Evolutionary conservation across 2,113 vertebrate species (phyloP).

Genomic region (Malurus cyaneus): DNA sequence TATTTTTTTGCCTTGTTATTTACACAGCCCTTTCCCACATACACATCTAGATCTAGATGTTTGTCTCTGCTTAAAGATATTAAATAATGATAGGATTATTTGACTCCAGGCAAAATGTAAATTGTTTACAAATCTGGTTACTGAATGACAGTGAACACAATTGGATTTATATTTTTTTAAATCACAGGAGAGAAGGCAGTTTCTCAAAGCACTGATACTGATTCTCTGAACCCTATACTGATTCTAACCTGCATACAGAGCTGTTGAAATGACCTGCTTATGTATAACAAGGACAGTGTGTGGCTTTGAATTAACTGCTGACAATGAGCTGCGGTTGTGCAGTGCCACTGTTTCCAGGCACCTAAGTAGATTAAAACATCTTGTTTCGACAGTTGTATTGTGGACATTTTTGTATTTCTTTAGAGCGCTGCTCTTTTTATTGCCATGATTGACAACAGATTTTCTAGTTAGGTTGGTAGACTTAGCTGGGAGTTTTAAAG

Average conservation of each 20-base stretch:
- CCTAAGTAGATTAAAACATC: neutral
- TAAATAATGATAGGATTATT: constrained; percentile 5
- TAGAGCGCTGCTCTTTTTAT: neutral
- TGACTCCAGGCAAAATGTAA: constrained; percentile 11
- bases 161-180: neutral
- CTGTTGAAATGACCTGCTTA: neutral
- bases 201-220: neutral
- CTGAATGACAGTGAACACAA: neutral
- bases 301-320: neutral
- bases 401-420: neutral
- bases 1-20: neutral
- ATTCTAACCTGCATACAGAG: neutral
- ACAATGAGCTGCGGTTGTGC: neutral
- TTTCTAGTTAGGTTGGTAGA: neutral
- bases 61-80: neutral
- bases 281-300: neutral
- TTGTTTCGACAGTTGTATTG: neutral
- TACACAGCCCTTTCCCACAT: neutral
- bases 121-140: constrained; percentile 17
- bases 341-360: neutral
- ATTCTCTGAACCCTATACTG: neutral
- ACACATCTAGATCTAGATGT: neutral
- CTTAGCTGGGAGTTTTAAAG: neutral
- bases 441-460: neutral
- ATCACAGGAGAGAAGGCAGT: neutral